Evolutionary conservation across 2,113 vertebrate species (phyloP).

Genomic region (Sinocyclocheilus grahami): DNA sequence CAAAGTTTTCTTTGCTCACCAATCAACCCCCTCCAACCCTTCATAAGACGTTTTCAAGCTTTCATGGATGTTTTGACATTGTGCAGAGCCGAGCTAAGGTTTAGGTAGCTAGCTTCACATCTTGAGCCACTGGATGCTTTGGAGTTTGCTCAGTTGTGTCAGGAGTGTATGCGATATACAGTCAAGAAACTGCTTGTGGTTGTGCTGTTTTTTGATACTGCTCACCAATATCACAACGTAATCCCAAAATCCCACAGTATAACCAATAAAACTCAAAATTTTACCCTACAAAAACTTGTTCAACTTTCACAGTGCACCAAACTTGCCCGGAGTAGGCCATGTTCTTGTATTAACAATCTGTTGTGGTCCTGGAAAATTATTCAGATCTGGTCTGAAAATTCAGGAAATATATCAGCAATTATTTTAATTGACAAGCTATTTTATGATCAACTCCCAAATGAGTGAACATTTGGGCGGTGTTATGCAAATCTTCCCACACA

Average conservation of each 20-base stretch:
- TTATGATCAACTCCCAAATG: neutral
- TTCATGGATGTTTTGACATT: constrained; percentile 42
- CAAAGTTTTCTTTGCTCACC: constrained; percentile 17
- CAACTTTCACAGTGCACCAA: neutral
- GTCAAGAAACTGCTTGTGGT: neutral
- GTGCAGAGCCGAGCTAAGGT: constrained; percentile 28
- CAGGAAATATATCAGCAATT: neutral
- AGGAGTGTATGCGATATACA: neutral
- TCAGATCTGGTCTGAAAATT: neutral
- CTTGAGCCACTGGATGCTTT: constrained; percentile 5
- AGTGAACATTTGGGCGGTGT: no score
- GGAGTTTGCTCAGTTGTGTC: constrained; percentile 26
- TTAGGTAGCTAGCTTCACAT: constrained; percentile 4
- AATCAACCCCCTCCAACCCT: constrained; percentile 10
- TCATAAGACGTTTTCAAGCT: constrained; percentile 54
- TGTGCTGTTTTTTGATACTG: neutral
- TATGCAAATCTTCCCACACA: no score
- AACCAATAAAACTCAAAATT: neutral
- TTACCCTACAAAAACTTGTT: neutral
- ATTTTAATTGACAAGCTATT: neutral
- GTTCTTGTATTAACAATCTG: neutral
- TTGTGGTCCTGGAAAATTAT: neutral
- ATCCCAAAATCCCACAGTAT: neutral
- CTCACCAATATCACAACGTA: neutral
- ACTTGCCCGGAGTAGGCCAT: neutral